Base-by-base conservation (phyloP, 2,113 vertebrate species). In the Triplophysa tibetana region DNA sequence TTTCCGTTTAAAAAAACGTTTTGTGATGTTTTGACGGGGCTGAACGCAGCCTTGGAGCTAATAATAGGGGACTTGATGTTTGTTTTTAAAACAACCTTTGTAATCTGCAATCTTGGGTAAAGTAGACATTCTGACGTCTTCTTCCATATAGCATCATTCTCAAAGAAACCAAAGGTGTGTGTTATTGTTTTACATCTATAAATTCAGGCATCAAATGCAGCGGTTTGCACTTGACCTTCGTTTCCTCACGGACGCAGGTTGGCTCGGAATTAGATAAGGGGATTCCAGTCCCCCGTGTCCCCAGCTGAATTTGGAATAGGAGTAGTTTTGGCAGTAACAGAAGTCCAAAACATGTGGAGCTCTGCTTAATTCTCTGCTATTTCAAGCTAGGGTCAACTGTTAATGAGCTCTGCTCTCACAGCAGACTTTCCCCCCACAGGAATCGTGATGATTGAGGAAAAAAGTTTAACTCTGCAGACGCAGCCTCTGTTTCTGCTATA, bases 201-300 rank as follows among this genome's bases (percentile, higher is more conserved):
- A 77, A 81, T 88, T 79, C 68, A 80, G 80, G 65, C 64, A 77
- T 85, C 82, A 84, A 80, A 82, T 81, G 75, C 73, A 83, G 79
- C 83, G 52, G 74, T 63, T 56, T 48, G 84, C 80, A 66, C 76
- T 79, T 56, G 73, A 79, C 81, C 76, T 84, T 82, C 78, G 64
- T 69, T 79, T 75, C 81, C 62, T 65, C 70, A 48, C 54, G 68
- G 80, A 74, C 63, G 38, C 56, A 87, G 82, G 75, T 82, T 85
- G 65, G 60, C 75, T 66, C 50, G 69, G 70, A 84, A 87, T 86
- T 62, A 82, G 76, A 76, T 70, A 52, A 72, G 81, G 77, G 70
- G 79, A 82, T 79, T 73, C 65, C 81, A 80, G 70, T 80, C 69
- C 72, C 48, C 70, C 41, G 68, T 58, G 65, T 85, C 78, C 68